Evolutionary conservation across 2,888 invertebrate genomes (phyloP).

Genomic region (Sinodicranocentrus sp.): DNA sequence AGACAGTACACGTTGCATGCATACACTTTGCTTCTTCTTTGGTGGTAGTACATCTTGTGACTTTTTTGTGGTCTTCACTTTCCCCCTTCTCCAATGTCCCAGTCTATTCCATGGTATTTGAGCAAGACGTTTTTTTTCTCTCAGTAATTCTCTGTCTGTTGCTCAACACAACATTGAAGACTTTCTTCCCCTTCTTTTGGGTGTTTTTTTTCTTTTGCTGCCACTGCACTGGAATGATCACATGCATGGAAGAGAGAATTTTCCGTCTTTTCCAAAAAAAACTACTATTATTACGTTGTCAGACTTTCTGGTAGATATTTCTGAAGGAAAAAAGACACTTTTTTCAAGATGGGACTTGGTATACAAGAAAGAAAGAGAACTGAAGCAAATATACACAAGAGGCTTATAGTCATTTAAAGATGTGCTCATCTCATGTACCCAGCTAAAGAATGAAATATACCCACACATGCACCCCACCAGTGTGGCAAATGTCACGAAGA

Average conservation of each 20-base stretch:
- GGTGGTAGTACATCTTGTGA: slow-evolving; percentile 38
- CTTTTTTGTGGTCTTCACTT: slow-evolving; percentile 51
- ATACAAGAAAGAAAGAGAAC: not conserved
- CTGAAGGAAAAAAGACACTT: slow-evolving; percentile 26
- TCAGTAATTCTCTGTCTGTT: slow-evolving; percentile 4
- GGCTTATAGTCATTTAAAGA: slow-evolving; percentile 4
- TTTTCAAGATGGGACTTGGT: no score
- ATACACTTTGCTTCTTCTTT: slow-evolving; percentile 14
- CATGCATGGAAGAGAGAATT: slow-evolving; percentile 33
- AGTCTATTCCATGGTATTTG: slow-evolving; percentile 31
- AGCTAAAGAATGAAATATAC: slow-evolving; percentile 19
- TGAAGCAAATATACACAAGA: not conserved
- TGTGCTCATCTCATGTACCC: not conserved
- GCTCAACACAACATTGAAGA: not conserved
- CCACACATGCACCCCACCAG: slow-evolving; percentile 21
- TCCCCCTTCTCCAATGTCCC: not conserved
- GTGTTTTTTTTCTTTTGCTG: not conserved
- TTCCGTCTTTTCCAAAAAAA: not conserved
- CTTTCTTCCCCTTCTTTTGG: slow-evolving; percentile 13
- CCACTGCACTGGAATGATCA: slow-evolving; percentile 29
- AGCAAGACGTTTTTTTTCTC: slow-evolving; percentile 9
- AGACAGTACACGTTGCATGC: not conserved
- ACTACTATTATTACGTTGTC: slow-evolving; percentile 52
- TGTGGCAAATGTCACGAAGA: slow-evolving; percentile 41
- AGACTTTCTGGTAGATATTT: slow-evolving; percentile 25